Conservation (phyloP, 2,888 invertebrate genomes). For the Archips xylosteana region DNA sequence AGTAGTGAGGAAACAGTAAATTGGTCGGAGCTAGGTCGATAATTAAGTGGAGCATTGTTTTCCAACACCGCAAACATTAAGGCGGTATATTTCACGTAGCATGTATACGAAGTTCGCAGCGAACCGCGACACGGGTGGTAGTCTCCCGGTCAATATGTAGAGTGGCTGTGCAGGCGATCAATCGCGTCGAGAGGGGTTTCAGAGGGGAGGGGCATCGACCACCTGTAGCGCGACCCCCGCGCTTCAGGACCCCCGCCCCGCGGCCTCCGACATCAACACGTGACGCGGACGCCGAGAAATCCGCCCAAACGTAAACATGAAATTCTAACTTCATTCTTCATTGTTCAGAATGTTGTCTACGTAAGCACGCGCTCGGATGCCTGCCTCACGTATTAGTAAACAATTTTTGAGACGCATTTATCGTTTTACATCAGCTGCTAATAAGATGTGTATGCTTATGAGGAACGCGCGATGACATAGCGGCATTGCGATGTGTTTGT, state of each 20-base stretch:
- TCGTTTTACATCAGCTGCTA: neutral
- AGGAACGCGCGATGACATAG: conserved; percentile 25
- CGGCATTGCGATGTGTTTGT: conserved; percentile 28
- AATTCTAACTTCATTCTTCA: conserved; percentile 84
- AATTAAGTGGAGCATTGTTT: conserved; percentile 43
- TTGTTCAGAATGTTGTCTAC: conserved; percentile 77
- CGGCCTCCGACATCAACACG: conserved; percentile 74
- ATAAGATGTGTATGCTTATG: conserved; percentile 20
- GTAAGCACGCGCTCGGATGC: conserved; percentile 76
- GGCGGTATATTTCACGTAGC: conserved; percentile 63
- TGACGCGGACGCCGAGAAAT: conserved; percentile 83
- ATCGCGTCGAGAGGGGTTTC: conserved; percentile 72
- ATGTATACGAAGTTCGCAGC: conserved; percentile 69
- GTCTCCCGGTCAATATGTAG: conserved; percentile 84
- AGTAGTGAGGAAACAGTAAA: conserved; percentile 31
- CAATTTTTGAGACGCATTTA: conserved; percentile 62
- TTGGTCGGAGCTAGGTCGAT: conserved; percentile 41
- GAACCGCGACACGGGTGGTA: conserved; percentile 78
- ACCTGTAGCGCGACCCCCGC: conserved; percentile 71
- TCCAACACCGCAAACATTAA: conserved; percentile 43
- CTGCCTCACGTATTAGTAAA: conserved; percentile 80
- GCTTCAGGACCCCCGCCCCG: conserved; percentile 47
- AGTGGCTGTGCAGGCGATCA: conserved; percentile 83
- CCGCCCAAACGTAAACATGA: conserved; percentile 85
- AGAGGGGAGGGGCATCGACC: conserved; percentile 62